A percentile compares a stretch with the other conserved stretches of the same genome.
Evolutionary conservation across 2,797 vertebrate genomes (phyloP).

Genomic region (Enteromius treurensis): DNA sequence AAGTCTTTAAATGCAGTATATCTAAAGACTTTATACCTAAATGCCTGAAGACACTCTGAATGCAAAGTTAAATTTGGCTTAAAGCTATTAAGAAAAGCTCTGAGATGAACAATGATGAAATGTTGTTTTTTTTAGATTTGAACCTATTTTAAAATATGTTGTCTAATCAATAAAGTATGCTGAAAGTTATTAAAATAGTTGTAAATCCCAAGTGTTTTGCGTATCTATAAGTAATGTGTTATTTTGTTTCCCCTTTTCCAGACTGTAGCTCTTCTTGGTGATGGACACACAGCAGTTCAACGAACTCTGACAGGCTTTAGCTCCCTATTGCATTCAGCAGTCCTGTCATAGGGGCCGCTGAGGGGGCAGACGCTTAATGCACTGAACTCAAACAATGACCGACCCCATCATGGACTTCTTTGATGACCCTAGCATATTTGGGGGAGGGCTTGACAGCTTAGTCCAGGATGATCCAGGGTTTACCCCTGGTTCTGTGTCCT

Average conservation of each 20-base stretch:
- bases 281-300: slow-evolving; percentile 76
- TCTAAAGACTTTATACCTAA: neutral
- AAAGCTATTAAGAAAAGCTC: neutral
- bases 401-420: slow-evolving; percentile 97
- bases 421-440: slow-evolving; percentile 94
- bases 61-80: neutral
- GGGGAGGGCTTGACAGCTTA: slow-evolving; percentile 90
- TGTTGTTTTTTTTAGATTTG: neutral
- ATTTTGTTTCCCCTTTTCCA: slow-evolving; percentile 42
- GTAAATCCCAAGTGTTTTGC: neutral
- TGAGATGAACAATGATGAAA: neutral
- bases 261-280: slow-evolving; percentile 71
- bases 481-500: slow-evolving; percentile 87
- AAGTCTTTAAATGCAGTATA: neutral
- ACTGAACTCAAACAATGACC: slow-evolving; percentile 72
- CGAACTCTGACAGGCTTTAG: slow-evolving; percentile 71
- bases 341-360: slow-evolving; percentile 46
- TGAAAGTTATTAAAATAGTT: neutral
- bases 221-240: neutral
- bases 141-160: neutral
- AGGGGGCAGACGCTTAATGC: slow-evolving; percentile 54
- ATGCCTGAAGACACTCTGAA: neutral
- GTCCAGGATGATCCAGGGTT: slow-evolving; percentile 86
- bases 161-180: neutral
- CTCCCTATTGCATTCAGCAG: slow-evolving; percentile 76